Base-by-base conservation (phyloP, 2,113 vertebrate species). In the Ranitomeya imitator region DNA sequence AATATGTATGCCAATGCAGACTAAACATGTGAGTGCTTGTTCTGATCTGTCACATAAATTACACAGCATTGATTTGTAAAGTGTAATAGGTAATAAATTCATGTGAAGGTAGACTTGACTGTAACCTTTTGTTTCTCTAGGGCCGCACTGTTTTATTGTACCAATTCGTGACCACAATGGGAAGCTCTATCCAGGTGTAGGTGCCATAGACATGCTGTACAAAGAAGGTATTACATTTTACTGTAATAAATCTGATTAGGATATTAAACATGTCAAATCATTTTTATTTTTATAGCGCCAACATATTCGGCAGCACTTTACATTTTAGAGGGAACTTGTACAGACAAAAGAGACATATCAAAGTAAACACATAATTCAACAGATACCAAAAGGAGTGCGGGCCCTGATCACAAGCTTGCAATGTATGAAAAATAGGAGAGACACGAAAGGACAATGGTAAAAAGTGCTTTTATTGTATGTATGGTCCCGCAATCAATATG, bases 81-180 rank as follows among this genome's bases (percentile, higher is more conserved):
- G 19, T 79, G 3, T 78, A 54, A 78, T 55, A n/a, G 76, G 52
- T 79, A 79, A 79, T 23, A 79, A 79, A 52, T 78, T 78, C 76
- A 78, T 23, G 76, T 78, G 51, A 52, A 78, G 12, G 11, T 51
- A 79, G 77, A n/a, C 52, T 52, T 55, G 21, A 79, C 4, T 6
- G n/a, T 79, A 54, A 79, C 77, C 52, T 55, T 79, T 23, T 54
- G 18, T 55, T 59, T 69, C 19, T 79, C 60, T n/a, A 95, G 93
- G 94, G n/a, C 93, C 93, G 19, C 94, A 94, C 84, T 95, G 93
- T 52, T 94, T 95, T 71, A 93, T 94, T 7, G 90, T 93, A 51
- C 93, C 94, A 1, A 10, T 92, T 26, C 3, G 51, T 5, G 92
- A 93, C 54, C 90, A 86, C 85, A 81, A 89, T 0, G 88, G 90